These are phyloP conservation scores for Sipha maydis DNA, from an alignment of 2,888 invertebrate genomes.

Conservation along the genomic window DNA sequence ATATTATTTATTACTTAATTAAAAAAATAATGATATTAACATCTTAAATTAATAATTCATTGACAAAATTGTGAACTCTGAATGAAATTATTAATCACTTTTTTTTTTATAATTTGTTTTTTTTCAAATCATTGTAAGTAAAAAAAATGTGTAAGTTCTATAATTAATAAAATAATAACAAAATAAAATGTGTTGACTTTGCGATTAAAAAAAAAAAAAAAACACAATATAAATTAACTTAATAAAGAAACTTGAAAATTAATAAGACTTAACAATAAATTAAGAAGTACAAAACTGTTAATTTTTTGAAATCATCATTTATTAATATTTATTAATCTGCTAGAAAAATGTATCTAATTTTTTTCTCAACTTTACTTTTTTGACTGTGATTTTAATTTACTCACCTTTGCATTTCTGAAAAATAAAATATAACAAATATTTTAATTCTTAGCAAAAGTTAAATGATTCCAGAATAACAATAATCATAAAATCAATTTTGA, in stretches of 20 bases:
- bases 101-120: neutral
- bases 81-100: neutral
- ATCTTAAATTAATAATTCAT: neutral
- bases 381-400: slow-evolving; percentile 19
- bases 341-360: neutral
- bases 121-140: too few species aligned
- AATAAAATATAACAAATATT: neutral
- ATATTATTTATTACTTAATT: neutral
- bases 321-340: neutral
- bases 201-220: neutral
- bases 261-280: neutral
- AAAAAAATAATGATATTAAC: neutral
- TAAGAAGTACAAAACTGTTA: neutral
- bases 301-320: neutral
- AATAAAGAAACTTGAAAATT: neutral
- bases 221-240: neutral
- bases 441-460: too few species aligned
- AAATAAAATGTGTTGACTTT: neutral
- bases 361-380: neutral
- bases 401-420: slow-evolving; percentile 38
- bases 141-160: too few species aligned
- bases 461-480: too few species aligned
- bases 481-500: too few species aligned
- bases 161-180: too few species aligned
- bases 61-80: neutral